phyloP scores from a whole-genome alignment of 2,888 invertebrate species.

The Actias luna region DNA sequence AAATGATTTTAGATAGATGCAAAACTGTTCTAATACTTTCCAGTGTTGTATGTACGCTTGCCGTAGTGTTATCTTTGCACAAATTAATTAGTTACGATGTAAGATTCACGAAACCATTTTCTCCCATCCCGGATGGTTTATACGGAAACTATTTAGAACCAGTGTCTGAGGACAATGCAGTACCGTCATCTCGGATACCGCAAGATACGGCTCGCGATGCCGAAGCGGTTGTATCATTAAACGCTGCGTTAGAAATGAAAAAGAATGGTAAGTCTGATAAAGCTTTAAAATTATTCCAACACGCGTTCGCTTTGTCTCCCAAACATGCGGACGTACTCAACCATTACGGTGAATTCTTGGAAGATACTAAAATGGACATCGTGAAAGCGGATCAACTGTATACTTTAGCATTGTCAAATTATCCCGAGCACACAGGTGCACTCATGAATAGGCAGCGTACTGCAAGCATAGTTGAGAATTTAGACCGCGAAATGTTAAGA shows the following conservation, averaged over 20 bases:
- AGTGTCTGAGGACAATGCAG: constrained; percentile 46
- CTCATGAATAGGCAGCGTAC: constrained; percentile 91
- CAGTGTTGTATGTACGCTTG: constrained; percentile 69
- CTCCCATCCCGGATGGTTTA: constrained; percentile 67
- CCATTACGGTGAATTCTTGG: constrained; percentile 96
- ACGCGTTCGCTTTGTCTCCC: constrained; percentile 95
- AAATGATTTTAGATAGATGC: constrained; percentile 70
- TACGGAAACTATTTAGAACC: constrained; percentile 68
- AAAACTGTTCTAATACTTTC: constrained; percentile 70
- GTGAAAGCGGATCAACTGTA: constrained; percentile 96
- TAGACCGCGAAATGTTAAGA: constrained; percentile 90
- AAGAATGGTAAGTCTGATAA: constrained; percentile 91
- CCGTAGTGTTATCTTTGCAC: constrained; percentile 66
- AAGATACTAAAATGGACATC: constrained; percentile 91
- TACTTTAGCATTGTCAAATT: constrained; percentile 90
- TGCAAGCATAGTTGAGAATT: constrained; percentile 92
- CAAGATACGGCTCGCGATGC: constrained; percentile 60
- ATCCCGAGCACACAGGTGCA: constrained; percentile 91
- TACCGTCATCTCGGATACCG: constrained; percentile 36
- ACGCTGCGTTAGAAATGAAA: constrained; percentile 93
- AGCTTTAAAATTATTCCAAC: constrained; percentile 92
- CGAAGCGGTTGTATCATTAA: constrained; percentile 92
- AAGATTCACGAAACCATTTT: constrained; percentile 65
- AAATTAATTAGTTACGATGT: constrained; percentile 65
- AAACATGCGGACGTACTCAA: constrained; percentile 95